These are phyloP conservation scores for Diploscapter pachys DNA, from an alignment of 1,140 invertebrate species.

Conservation along the genomic window DNA sequence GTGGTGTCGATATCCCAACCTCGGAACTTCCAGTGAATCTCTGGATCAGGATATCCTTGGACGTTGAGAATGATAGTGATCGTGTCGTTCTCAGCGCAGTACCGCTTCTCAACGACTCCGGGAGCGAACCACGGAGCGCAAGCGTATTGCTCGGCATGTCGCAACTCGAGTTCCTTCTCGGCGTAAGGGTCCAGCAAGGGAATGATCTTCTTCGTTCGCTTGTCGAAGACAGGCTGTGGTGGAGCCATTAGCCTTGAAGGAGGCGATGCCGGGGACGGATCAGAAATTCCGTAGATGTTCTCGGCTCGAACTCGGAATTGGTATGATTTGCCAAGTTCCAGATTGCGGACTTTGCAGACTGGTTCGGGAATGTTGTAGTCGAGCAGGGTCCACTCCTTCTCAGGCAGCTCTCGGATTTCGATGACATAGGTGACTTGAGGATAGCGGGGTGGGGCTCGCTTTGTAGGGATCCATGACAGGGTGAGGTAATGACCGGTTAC, in stretches of 20 bases:
- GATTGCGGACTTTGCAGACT: slow-evolving; percentile 58
- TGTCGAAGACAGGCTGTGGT: slow-evolving; percentile 54
- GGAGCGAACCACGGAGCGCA: slow-evolving; percentile 58
- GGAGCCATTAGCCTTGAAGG: slow-evolving; percentile 58
- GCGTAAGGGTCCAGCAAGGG: slow-evolving; percentile 58
- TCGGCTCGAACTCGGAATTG: slow-evolving; percentile 84
- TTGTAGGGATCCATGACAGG: slow-evolving; percentile 59
- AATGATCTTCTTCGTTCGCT: slow-evolving; percentile 51
- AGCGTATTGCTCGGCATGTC: slow-evolving; percentile 56
- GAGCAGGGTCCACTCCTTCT: slow-evolving; percentile 57
- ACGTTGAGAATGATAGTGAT: slow-evolving; percentile 49
- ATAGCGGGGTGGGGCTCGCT: slow-evolving; percentile 53
- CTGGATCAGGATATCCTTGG: slow-evolving; percentile 56
- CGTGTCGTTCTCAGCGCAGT: slow-evolving; percentile 57
- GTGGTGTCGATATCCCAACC: slow-evolving; percentile 55
- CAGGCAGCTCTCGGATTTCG: slow-evolving; percentile 57
- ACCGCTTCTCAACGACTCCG: slow-evolving; percentile 53
- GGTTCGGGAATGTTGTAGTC: slow-evolving; percentile 59
- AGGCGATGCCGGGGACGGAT: slow-evolving; percentile 70
- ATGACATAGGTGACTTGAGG: slow-evolving; percentile 59
- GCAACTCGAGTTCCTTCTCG: slow-evolving; percentile 49
- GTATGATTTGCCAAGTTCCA: slow-evolving; percentile 57
- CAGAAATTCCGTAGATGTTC: slow-evolving; percentile 92
- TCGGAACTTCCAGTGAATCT: slow-evolving; percentile 58
- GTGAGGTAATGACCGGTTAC: slow-evolving; percentile 58